Evolutionary conservation across 2,888 invertebrate species (phyloP), one percentile per base, ranked within the genome.

Genomic region (Stenolophus ochropezus): DNA sequence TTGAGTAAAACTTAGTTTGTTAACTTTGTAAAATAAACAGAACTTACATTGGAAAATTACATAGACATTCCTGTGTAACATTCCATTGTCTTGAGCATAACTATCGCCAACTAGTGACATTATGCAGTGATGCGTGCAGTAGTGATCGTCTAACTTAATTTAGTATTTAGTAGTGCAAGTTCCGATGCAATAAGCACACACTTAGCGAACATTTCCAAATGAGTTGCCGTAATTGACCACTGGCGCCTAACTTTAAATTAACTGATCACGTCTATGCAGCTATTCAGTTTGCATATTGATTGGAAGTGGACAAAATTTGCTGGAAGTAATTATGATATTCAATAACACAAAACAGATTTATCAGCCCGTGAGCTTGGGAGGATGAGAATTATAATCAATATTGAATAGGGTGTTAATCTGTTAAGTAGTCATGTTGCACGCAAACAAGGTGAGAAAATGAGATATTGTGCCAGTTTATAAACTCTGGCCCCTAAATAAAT

Each of bases 161-260:
- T 14, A 21, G 6, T 21, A 4, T 61, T 25, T 23, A 14, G 25
- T 25, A n/a, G n/a, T 14, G 3, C 56, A 61, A 61, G 23, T 58
- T 61, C 61, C 20, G 56, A 20, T 23, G n/a, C 23, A 25, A n/a
- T 61, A 61, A 56, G 25, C 25, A 61, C 25, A n/a, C 25, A 61
- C 61, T 61, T 73, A 23, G 49, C 8, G 6, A 73, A 47, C 73
- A 73, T 73, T 73, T 73, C 73, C 73, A 49, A 47, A 47, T 42
- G 71, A 42, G 69, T 69, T 69, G 69, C n/a, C 23, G 33, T 27
- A 69, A 73, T 49, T 73, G 73, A 73, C 73, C 73, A 47, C 14
- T 21, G 33, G 4, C 42, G 47, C 6, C 4, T 20, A 73, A 73
- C 47, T 73, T 69, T 73, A 33, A 49, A 73, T 49, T 73, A 73